Base-by-base conservation (phyloP, 2,888 invertebrate genomes). In the Erebia aethiops region DNA sequence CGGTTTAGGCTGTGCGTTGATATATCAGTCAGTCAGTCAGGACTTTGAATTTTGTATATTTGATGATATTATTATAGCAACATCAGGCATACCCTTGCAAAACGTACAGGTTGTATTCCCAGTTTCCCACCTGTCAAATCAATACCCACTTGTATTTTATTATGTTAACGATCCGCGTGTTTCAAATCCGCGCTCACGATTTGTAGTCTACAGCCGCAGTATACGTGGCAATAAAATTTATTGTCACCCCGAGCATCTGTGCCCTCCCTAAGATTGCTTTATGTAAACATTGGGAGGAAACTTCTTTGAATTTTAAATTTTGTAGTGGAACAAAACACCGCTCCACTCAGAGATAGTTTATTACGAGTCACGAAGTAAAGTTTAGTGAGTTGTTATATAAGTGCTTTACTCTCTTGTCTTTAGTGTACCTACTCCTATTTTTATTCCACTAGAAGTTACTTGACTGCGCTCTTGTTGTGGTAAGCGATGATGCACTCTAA, bases 211-310 rank as follows among this genome's bases (percentile, higher is more conserved):
- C 77, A 78, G 84, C 85, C 86, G 87, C 77, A 78, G 84, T 86
- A 86, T 90, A 89, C 90, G 89, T 88, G 87, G 86, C 89, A 89
- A 91, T 92, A 91, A 91, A 93, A 92, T 93, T 92, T 93, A 92
- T 92, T 91, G 91, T 92, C 92, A 89, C 91, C 87, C 81, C 80
- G 85, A 87, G 89, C 92, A 93, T 92, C 92, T 93, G 92, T 89
- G 90, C 86, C 90, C 87, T 84, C 87, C 90, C 87, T 84, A 46
- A 70, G 57, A 67, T 65, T 71, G 76, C 61, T 57, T 69, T 61
- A 69, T 67, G 71, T 71, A 72, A 71, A 73, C 79, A 74, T 62
- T 18, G 67, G 18, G 60, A 66, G 66, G 56, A 64, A 63, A 67
- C 52, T 49, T 60, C 67, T 70, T 68, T 70, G 72, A 72, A 74